These are phyloP conservation scores for Dione vanillae DNA, from an alignment of 2,888 invertebrate genomes.

Conservation along the genomic window DNA sequence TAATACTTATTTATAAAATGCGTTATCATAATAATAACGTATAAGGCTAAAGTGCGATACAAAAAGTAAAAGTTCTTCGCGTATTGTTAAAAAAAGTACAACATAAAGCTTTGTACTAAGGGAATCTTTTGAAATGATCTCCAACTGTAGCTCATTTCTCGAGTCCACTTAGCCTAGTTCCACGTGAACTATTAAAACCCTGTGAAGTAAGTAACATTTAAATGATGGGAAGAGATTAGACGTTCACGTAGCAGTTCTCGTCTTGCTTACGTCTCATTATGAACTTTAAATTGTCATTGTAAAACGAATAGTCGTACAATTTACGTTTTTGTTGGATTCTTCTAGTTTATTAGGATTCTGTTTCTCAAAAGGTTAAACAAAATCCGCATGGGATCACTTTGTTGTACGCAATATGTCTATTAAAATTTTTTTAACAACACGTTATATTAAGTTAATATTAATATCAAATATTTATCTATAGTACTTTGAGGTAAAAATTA, in stretches of 20 bases:
- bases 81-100: slow-evolving; percentile 11
- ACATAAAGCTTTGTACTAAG: slow-evolving; percentile 12
- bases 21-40: not conserved
- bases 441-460: no score
- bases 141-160: slow-evolving; percentile 39
- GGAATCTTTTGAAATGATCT: slow-evolving; percentile 38
- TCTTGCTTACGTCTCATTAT: slow-evolving; percentile 6
- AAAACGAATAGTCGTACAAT: not conserved
- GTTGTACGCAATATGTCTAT: no score
- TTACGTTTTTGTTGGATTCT: not conserved
- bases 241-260: not conserved
- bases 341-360: no score
- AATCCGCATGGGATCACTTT: no score
- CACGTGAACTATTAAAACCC: slow-evolving; percentile 31
- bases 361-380: no score
- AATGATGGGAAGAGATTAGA: slow-evolving; percentile 17
- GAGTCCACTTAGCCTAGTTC: slow-evolving; percentile 42
- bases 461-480: no score
- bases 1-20: not conserved
- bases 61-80: slow-evolving; percentile 3
- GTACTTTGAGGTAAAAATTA: no score
- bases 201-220: slow-evolving; percentile 14
- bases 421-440: no score
- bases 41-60: not conserved
- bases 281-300: not conserved